Evolutionary conservation across 2,113 vertebrate species (phyloP).

Genomic region (Pelusios castaneus): DNA sequence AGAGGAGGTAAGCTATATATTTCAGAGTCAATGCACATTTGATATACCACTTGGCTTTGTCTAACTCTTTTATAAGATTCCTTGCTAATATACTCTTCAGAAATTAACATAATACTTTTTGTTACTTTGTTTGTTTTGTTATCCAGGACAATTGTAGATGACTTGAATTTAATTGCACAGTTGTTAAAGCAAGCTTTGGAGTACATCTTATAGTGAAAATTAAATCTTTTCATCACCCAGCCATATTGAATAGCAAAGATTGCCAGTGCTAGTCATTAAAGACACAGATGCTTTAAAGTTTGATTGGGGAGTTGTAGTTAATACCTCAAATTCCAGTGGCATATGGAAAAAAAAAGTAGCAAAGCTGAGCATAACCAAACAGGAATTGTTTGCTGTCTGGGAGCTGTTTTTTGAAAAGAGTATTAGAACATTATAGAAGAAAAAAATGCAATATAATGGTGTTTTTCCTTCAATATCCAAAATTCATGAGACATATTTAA

Average conservation of each 20-base stretch:
- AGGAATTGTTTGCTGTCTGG: constrained; percentile 50
- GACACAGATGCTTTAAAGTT: constrained; percentile 71
- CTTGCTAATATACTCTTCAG: constrained; percentile 10
- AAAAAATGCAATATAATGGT: neutral
- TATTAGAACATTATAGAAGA: neutral
- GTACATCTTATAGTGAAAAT: constrained; percentile 53
- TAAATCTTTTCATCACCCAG: constrained; percentile 70
- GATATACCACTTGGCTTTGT: constrained; percentile 37
- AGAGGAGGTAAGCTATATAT: neutral
- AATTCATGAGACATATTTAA: neutral
- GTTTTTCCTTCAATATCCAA: neutral
- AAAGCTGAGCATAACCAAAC: constrained; percentile 35
- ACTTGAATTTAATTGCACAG: constrained; percentile 47
- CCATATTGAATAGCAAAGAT: constrained; percentile 48
- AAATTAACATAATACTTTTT: constrained; percentile 4
- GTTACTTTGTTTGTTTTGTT: constrained; percentile 20
- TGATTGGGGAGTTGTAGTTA: constrained; percentile 29
- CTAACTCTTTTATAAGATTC: constrained; percentile 34
- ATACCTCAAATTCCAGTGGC: constrained; percentile 39
- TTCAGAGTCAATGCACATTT: constrained; percentile 7
- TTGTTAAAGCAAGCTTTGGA: constrained; percentile 64
- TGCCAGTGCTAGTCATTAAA: constrained; percentile 57
- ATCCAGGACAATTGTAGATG: constrained; percentile 45
- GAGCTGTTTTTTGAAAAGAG: constrained; percentile 36
- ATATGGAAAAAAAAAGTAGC: constrained; percentile 54